These are phyloP conservation scores for Toxotes chatareus DNA, from an alignment of 2,113 vertebrate genomes.

Conservation along the genomic window DNA sequence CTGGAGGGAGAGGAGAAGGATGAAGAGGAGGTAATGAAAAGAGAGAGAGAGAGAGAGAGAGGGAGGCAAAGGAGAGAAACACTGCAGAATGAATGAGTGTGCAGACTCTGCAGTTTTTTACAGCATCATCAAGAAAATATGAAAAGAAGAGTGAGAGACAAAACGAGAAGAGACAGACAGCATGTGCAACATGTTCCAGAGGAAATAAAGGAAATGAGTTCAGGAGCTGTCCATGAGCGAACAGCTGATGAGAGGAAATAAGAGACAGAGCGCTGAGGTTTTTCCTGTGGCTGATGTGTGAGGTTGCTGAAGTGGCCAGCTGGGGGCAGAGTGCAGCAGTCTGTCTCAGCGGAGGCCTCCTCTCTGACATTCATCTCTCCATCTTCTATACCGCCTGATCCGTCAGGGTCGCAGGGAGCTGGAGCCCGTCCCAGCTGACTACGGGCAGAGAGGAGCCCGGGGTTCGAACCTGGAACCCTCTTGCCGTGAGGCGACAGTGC, in stretches of 20 bases:
- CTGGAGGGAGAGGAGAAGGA: constrained; percentile 57
- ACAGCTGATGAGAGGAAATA: not conserved
- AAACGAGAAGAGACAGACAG: not conserved
- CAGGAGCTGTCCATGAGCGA: not conserved
- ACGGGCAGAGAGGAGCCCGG: no score
- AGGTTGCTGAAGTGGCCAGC: not conserved
- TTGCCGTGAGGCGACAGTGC: no score
- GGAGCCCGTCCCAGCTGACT: no score
- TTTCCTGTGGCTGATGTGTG: not conserved
- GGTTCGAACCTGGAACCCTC: no score
- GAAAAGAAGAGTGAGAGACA: not conserved
- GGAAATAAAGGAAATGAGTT: not conserved
- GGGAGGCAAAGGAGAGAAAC: constrained; percentile 42
- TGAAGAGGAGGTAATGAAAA: constrained; percentile 22
- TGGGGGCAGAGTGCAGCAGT: constrained; percentile 53
- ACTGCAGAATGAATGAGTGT: constrained; percentile 45
- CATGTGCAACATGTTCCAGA: not conserved
- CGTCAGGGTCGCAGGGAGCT: no score
- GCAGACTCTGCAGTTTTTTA: constrained; percentile 22
- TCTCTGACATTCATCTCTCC: no score
- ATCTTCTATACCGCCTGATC: no score
- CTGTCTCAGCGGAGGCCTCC: not conserved
- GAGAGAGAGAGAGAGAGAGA: constrained; percentile 41
- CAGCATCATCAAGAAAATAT: constrained; percentile 8
- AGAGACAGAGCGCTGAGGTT: not conserved